phyloP scores from a whole-genome alignment of 2,797 vertebrate species.

The Epinephelus coioides region DNA sequence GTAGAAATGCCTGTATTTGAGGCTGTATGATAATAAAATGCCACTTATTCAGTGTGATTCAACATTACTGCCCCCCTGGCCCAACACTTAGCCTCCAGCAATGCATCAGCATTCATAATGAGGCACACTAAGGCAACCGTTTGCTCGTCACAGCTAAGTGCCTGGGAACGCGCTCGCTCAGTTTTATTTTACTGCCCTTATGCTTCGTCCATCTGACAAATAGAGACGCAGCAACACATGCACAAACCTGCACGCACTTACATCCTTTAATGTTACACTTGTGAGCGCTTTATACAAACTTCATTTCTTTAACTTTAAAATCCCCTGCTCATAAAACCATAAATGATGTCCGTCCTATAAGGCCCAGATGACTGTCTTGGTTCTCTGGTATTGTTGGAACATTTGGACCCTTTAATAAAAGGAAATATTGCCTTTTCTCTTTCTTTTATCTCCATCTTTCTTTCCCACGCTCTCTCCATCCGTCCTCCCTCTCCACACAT shows the following conservation, averaged over 20 bases:
- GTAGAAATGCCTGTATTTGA: neutral
- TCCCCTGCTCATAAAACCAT: slow-evolving; percentile 3
- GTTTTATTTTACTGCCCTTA: slow-evolving; percentile 53
- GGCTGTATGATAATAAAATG: slow-evolving; percentile 40
- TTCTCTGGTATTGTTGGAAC: slow-evolving; percentile 14
- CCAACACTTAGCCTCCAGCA: slow-evolving; percentile 39
- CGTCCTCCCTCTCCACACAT: neutral
- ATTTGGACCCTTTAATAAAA: slow-evolving; percentile 44
- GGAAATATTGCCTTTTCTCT: slow-evolving; percentile 4
- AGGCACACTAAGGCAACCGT: slow-evolving; percentile 5
- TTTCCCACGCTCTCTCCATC: neutral
- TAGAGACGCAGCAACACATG: neutral
- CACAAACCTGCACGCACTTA: neutral
- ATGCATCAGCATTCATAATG: slow-evolving; percentile 53
- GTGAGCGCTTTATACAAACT: slow-evolving; percentile 21
- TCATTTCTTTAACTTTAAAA: slow-evolving; percentile 44
- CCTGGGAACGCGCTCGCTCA: slow-evolving; percentile 12
- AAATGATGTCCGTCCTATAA: neutral
- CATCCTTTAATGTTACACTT: slow-evolving; percentile 17
- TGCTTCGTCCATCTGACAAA: slow-evolving; percentile 48
- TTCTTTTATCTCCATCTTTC: slow-evolving; percentile 2
- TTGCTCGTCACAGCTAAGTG: slow-evolving; percentile 42
- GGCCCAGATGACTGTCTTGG: neutral
- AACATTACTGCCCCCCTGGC: slow-evolving; percentile 34
- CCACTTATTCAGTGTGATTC: slow-evolving; percentile 27